A percentile compares a stretch with the other conserved stretches of the same genome.
These are phyloP conservation scores for Hiodon alosoides DNA, from an alignment of 2,113 vertebrate species.

Conservation along the genomic window DNA sequence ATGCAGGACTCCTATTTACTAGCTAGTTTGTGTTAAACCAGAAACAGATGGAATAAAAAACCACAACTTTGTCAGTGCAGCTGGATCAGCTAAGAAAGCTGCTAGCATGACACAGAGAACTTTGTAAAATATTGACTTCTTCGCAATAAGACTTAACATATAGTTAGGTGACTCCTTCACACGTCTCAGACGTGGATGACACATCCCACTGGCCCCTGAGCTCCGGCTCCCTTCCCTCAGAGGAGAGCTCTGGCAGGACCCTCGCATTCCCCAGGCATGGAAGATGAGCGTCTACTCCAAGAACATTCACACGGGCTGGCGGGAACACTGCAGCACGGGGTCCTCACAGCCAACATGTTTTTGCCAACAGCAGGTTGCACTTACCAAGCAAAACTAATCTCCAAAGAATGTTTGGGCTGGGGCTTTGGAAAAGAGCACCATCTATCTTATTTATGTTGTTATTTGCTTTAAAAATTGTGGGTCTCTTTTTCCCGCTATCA, in stretches of 20 bases:
- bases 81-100: neutral
- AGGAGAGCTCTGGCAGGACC: slow-evolving; percentile 11
- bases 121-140: slow-evolving; percentile 6
- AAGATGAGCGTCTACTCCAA: neutral
- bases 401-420: slow-evolving; percentile 27
- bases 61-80: slow-evolving; percentile 5
- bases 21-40: slow-evolving; percentile 12
- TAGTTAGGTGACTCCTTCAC: neutral
- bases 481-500: too few relatives aligned
- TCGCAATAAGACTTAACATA: neutral
- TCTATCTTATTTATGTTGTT: slow-evolving; percentile 26
- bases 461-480: too few relatives aligned
- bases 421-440: slow-evolving; percentile 18
- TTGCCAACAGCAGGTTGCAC: slow-evolving; percentile 23
- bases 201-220: neutral
- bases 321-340: neutral
- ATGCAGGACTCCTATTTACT: neutral
- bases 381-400: slow-evolving; percentile 22
- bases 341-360: slow-evolving; percentile 3
- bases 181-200: neutral
- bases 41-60: slow-evolving; percentile 3
- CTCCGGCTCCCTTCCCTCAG: neutral
- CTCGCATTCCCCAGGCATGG: neutral
- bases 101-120: slow-evolving; percentile 1
- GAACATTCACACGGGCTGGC: slow-evolving; percentile 8